Evolutionary conservation across 2,888 invertebrate genomes (phyloP).

Genomic region (Drosophila diplacantha): DNA sequence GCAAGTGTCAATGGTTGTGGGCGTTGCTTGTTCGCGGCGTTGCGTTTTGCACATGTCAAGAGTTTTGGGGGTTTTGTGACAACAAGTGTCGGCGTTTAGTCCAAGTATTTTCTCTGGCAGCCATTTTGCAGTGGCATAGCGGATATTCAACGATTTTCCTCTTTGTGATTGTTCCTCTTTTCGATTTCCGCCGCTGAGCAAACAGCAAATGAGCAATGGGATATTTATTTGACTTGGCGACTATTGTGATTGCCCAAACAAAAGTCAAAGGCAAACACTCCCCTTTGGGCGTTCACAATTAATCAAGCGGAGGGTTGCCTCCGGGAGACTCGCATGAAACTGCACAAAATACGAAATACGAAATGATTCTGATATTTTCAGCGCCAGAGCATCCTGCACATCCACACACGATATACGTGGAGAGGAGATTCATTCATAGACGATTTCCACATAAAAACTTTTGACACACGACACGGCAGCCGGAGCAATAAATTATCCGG

Average conservation of each 20-base stretch:
- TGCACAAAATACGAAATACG: constrained; percentile 55
- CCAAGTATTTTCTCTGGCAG: constrained; percentile 11
- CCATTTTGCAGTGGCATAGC: constrained; percentile 28
- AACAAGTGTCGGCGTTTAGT: constrained; percentile 62
- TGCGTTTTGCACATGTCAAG: constrained; percentile 50
- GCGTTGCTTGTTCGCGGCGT: constrained; percentile 45
- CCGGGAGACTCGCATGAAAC: constrained; percentile 34
- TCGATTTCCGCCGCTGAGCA: constrained; percentile 26
- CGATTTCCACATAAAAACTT: constrained; percentile 60
- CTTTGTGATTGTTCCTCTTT: not conserved
- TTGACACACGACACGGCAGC: constrained; percentile 69
- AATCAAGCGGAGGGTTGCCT: constrained; percentile 60
- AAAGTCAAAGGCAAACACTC: constrained; percentile 63
- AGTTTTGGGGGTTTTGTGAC: constrained; percentile 53
- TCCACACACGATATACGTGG: constrained; percentile 34
- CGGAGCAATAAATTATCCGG: constrained; percentile 65
- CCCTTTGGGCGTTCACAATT: constrained; percentile 60
- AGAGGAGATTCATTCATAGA: constrained; percentile 62
- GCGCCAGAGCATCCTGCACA: constrained; percentile 25
- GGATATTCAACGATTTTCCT: not conserved
- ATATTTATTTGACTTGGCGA: constrained; percentile 42
- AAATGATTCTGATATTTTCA: constrained; percentile 68
- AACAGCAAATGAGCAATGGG: constrained; percentile 51
- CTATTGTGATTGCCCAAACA: constrained; percentile 42
- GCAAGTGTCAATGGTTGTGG: constrained; percentile 64